Conservation (phyloP, 2,888 invertebrate genomes). For the Litoditis marina region DNA sequence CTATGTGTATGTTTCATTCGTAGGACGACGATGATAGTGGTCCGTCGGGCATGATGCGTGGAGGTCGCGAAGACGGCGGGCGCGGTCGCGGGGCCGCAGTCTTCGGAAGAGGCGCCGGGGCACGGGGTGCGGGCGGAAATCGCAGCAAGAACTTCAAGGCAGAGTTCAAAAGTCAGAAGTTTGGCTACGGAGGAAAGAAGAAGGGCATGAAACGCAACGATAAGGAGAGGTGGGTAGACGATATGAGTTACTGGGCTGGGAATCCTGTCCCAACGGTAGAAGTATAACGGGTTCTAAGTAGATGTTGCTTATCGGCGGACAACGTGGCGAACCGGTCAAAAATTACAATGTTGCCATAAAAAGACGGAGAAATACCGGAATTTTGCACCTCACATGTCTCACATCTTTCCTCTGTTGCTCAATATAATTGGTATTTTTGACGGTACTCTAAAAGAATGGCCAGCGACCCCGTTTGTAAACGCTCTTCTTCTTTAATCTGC, state of each 20-base stretch:
- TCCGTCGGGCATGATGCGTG: neutral
- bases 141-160: constrained; percentile 17
- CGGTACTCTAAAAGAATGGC: too few species aligned
- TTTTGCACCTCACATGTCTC: too few species aligned
- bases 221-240: constrained; percentile 68
- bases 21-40: constrained; percentile 23
- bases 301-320: neutral
- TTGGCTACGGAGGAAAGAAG: constrained; percentile 93
- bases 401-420: too few species aligned
- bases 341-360: too few species aligned
- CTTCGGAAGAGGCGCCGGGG: neutral
- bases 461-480: too few species aligned
- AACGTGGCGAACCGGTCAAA: too few species aligned
- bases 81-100: neutral
- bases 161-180: constrained; percentile 72
- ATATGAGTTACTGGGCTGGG: neutral
- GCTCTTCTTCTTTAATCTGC: too few species aligned
- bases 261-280: neutral
- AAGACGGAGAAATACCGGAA: too few species aligned
- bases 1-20: neutral
- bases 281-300: neutral
- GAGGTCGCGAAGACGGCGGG: too few species aligned
- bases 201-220: constrained; percentile 83
- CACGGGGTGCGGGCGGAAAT: constrained; percentile 8
- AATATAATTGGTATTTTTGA: too few species aligned